Base-by-base conservation (phyloP, 2,797 vertebrate genomes). In the Danio jaintianensis region DNA sequence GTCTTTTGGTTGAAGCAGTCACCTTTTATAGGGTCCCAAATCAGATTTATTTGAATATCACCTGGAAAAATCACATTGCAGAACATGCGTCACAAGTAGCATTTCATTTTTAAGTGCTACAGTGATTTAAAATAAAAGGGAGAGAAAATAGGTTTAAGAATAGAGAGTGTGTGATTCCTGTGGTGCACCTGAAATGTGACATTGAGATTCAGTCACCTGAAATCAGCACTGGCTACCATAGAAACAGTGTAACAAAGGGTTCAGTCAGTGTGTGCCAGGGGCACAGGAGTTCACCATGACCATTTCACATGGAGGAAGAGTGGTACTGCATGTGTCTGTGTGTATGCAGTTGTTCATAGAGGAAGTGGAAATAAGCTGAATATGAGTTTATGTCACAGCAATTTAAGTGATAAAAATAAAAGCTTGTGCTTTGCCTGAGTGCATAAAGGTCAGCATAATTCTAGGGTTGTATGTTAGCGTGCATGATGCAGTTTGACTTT, bases 261-360 rank as follows among this genome's bases (percentile, higher is more conserved):
- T 7, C 75, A 29, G 29, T 29, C 29, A 86, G 83, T 91, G 87
- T 90, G 83, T 36, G 64, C 75, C 74, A 66, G 42, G 85, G 86
- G 74, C 68, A 83, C 45, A 50, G 0, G 64, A 85, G 85, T 85
- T 88, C 83, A 83, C 18, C 45, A 59, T 79, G 68, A 81, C 63
- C 59, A 15, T 82, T 55, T 79, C 50, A 82, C 47, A 45, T 64
- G 55, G 42, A 22, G 78, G 73, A 29, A 72, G 70, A 78, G 74
- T 77, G 58, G 80, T 59, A 61, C 20, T 20, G 45, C 64, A 45
- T 81, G 72, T 78, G 72, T 75, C 38, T 67, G 72, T 77, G 50
- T 20, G 53, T 47, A 43, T 43, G 40, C 16, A 59, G 38, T 36
- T 64, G 48, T 16, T 64, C 48, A 79, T 7, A 55, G 69, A 56